These are phyloP conservation scores for Phaetusa simplex DNA, from an alignment of 2,113 vertebrate genomes.

Conservation along the genomic window DNA sequence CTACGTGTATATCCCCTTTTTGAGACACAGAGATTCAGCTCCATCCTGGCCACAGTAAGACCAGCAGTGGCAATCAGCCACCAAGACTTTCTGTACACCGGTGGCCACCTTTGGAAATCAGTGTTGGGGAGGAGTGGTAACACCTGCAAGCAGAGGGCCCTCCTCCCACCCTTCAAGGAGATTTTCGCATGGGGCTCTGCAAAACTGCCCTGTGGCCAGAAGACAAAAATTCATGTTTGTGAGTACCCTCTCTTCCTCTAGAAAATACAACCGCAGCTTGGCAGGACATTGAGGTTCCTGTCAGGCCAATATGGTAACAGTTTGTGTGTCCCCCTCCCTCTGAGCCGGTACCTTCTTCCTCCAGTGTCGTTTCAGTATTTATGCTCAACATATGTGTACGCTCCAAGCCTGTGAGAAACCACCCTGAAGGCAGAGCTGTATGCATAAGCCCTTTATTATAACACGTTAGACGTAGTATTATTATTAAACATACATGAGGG, in stretches of 20 bases:
- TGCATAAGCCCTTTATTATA: not conserved
- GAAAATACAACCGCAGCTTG: not conserved
- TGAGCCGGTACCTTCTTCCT: not conserved
- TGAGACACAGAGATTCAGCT: not conserved
- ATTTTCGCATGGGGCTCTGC: not conserved
- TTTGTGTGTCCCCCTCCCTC: not conserved
- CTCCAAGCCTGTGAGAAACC: not conserved
- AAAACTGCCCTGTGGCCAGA: not conserved
- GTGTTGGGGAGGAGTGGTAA: rapidly evolving
- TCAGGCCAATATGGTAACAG: not conserved
- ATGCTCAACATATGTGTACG: rapidly evolving
- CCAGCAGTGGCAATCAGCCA: not conserved
- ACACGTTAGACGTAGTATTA: rapidly evolving
- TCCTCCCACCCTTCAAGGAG: not conserved
- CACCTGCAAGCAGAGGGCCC: not conserved
- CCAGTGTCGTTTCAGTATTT: not conserved
- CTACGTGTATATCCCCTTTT: rapidly evolving
- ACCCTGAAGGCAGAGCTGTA: not conserved
- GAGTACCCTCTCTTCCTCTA: not conserved
- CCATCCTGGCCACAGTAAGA: not conserved
- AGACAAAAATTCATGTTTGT: not conserved
- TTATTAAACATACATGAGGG: not conserved
- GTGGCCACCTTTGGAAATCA: not conserved
- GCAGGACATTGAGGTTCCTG: not conserved
- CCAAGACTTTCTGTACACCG: not conserved